Percentiles rank a stretch among this genome's conserved stretches.
Conservation (phyloP, 2,113 vertebrate species). For the Amazona vittata region DNA sequence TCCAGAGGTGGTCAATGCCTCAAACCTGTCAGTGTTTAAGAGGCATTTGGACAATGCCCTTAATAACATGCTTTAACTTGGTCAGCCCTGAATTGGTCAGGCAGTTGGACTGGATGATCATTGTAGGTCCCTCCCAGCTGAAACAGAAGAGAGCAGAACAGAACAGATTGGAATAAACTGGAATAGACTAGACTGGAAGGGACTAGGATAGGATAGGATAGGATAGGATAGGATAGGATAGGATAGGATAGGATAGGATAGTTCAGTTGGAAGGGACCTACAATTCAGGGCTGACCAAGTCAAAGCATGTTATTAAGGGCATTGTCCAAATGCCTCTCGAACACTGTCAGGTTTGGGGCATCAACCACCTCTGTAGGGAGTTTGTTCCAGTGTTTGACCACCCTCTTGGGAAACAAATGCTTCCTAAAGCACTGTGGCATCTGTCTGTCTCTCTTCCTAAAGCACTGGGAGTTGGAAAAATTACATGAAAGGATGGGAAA, state of each 20-base stretch:
- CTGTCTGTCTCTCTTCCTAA: not conserved
- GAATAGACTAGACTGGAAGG: not conserved
- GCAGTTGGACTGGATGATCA: not conserved
- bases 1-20: not conserved
- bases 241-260: not conserved
- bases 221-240: too few relatives aligned
- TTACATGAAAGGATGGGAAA: not conserved
- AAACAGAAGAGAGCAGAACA: not conserved
- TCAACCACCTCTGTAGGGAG: not conserved
- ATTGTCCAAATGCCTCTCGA: not conserved
- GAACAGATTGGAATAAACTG: not conserved
- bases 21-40: not conserved
- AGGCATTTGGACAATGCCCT: not conserved
- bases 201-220: not conserved
- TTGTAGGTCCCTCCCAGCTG: not conserved
- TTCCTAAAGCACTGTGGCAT: not conserved
- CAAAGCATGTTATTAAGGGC: not conserved
- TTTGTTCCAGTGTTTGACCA: not conserved
- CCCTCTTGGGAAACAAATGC: not conserved
- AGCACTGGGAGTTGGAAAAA: not conserved
- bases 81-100: not conserved
- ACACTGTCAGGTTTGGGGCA: not conserved
- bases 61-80: not conserved
- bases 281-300: not conserved
- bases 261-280: not conserved